Conservation (phyloP, 2,797 vertebrate genomes). For the Clarias fuscus region DNA sequence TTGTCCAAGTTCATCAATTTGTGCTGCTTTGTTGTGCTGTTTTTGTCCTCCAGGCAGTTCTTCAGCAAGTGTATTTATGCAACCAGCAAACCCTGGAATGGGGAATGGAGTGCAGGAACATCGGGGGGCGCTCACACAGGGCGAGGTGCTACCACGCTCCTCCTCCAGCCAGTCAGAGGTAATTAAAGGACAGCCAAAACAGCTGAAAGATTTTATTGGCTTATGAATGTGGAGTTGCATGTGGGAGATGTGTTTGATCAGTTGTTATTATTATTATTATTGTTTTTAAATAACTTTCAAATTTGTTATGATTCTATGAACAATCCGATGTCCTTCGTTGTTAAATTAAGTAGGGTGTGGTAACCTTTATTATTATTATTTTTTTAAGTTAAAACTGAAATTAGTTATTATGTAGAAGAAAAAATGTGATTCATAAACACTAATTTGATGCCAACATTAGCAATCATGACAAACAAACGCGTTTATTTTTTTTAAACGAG, state of each 20-base stretch:
- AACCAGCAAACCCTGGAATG: constrained; percentile 74
- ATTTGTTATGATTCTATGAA: background rate
- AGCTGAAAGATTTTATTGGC: too few relatives aligned
- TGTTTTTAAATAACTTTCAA: background rate
- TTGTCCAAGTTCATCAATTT: background rate
- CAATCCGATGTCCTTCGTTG: background rate
- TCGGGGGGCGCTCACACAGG: constrained; percentile 69
- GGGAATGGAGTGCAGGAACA: constrained; percentile 87
- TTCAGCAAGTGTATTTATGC: constrained; percentile 10
- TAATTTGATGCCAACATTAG: background rate
- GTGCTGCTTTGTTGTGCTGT: background rate
- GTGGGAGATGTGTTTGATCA: background rate
- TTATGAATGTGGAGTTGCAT: too few relatives aligned
- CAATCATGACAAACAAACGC: background rate
- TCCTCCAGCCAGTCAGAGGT: constrained; percentile 77
- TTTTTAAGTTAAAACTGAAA: too few relatives aligned
- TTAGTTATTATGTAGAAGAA: too few relatives aligned
- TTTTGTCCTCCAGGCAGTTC: constrained; percentile 18
- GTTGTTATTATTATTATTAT: background rate
- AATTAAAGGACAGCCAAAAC: constrained; percentile 37
- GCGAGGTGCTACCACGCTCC: constrained; percentile 75
- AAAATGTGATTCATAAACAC: too few relatives aligned
- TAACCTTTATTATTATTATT: too few relatives aligned
- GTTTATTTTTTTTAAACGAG: background rate
- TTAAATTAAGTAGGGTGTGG: background rate